phyloP scores from a whole-genome alignment of 92 coral and sea anemone species.

The Heteractis magnifica region DNA sequence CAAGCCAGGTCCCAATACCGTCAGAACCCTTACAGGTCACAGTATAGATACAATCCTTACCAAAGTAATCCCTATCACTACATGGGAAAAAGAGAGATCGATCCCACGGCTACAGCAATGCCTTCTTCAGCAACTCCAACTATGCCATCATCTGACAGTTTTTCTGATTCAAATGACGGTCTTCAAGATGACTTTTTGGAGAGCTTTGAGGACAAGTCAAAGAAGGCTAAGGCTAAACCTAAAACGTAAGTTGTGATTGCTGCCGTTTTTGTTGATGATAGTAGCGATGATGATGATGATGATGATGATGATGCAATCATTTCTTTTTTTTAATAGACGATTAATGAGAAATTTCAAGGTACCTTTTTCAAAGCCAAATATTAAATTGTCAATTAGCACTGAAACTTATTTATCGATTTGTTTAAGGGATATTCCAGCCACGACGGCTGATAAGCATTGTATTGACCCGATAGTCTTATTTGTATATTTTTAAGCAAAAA shows the following conservation, averaged over 20 bases:
- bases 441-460: too few species aligned
- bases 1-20: constrained; percentile 20
- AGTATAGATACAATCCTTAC: not conserved
- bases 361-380: too few species aligned
- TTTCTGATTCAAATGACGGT: constrained; percentile 1
- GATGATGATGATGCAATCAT: too few species aligned
- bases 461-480: too few species aligned
- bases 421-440: too few species aligned
- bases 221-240: constrained; percentile 18
- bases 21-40: not conserved
- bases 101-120: constrained; percentile 32
- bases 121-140: constrained; percentile 28
- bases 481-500: too few species aligned
- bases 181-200: constrained; percentile 28
- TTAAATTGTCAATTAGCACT: too few species aligned
- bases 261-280: not conserved
- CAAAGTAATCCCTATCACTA: not conserved
- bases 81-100: constrained; percentile 23
- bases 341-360: too few species aligned
- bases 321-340: too few species aligned
- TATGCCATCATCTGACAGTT: constrained; percentile 18
- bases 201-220: constrained; percentile 37
- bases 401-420: too few species aligned
- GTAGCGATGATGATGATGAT: too few species aligned
- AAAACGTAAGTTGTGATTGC: constrained; percentile 29